phyloP scores from a whole-genome alignment of 1,140 invertebrate genomes.

The Drosophila kohkoa region DNA sequence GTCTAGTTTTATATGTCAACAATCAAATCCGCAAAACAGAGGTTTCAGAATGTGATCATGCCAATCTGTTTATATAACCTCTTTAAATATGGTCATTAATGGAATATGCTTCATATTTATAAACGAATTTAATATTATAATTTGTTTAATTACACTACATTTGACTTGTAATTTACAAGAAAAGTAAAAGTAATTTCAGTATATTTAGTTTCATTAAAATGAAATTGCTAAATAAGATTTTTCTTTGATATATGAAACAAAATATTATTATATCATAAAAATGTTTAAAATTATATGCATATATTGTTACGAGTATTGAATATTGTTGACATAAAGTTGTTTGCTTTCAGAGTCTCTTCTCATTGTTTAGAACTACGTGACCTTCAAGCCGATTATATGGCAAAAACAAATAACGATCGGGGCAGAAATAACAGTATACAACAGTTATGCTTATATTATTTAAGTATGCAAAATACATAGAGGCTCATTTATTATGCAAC shows the following conservation, averaged over 20 bases:
- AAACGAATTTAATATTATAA: too few relatives aligned
- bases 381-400: conserved; percentile 8
- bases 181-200: too few relatives aligned
- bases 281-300: too few relatives aligned
- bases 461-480: conserved; percentile 15
- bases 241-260: too few relatives aligned
- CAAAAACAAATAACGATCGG: not conserved
- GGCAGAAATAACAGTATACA: conserved; percentile 40
- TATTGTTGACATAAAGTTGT: too few relatives aligned
- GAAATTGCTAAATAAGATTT: too few relatives aligned
- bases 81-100: not conserved
- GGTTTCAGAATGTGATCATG: not conserved
- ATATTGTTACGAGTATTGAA: too few relatives aligned
- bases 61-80: too few relatives aligned
- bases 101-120: not conserved
- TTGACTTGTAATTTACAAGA: too few relatives aligned
- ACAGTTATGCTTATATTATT: conserved; percentile 59
- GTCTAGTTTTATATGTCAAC: conserved; percentile 45
- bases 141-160: too few relatives aligned
- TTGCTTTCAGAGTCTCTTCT: not conserved
- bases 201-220: too few relatives aligned
- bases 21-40: conserved; percentile 16
- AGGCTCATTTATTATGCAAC: conserved; percentile 52
- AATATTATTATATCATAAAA: too few relatives aligned
- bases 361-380: conserved; percentile 3